Evolutionary conservation across 2,113 vertebrate species (phyloP), one percentile per base, ranked within the genome.

Genomic region (Columba janthina): DNA sequence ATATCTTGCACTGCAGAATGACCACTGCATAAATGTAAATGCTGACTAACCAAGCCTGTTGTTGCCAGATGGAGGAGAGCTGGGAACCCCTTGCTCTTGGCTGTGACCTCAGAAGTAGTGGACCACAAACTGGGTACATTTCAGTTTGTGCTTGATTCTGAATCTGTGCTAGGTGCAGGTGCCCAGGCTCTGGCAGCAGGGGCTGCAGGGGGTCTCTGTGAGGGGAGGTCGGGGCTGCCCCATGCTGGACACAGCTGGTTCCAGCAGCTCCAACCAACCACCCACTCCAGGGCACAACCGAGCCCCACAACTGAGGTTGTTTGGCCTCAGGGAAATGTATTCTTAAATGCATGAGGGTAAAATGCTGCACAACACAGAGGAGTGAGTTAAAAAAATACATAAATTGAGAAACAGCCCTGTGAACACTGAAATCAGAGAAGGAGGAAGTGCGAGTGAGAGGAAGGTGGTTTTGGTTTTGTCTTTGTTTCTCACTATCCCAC

Each of bases 151-250:
- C 25, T 72, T 56, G 58, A 11, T 65, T 81, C 21, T 85, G 40
- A 5, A 36, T 12, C 7, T 48, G 7, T 26, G 13, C 9, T 4
- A 18, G 34, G 10, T 53, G 11, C n/a, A 19, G 20, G 28, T 51
- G 17, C 28, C 20, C 15, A 0, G 0, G 8, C 1, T 1, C 9
- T 31, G 56, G 17, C 9, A n/a, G 29, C 0, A 1, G 18, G 18
- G 11, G 21, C 31, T 56, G 29, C 34, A 15, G 48, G 38, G 46
- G 48, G 44, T 46, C 17, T 46, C 18, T 46, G 48, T 46, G 44
- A 46, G 44, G 44, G 9, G 44, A 46, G 44, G 44, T 4, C 18
- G 18, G 44, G 44, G 44, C 44, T 46, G 18, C 44, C 44, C 44
- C 44, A 8, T 46, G 44, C 44, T 5, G 9, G 44, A 46, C 44